Conservation (phyloP, 2,797 vertebrate species). For the Falco peregrinus region DNA sequence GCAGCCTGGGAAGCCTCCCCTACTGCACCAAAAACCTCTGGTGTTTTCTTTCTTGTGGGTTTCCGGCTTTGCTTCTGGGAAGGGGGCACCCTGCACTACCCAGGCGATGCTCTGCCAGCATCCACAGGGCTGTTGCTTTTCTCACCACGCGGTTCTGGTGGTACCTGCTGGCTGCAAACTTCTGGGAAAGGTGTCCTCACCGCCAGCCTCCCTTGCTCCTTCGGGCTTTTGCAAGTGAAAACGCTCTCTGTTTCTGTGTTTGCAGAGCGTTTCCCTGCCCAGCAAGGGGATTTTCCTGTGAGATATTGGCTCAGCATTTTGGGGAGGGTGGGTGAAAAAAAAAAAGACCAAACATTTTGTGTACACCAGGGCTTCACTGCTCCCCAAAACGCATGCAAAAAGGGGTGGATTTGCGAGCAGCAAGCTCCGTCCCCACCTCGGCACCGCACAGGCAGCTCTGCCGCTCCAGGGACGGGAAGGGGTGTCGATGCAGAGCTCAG, state of each 20-base stretch:
- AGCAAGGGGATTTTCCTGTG: neutral
- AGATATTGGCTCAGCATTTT: neutral
- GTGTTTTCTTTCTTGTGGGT: fast-evolving
- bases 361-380: neutral
- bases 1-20: neutral
- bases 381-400: fast-evolving
- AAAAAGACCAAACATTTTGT: neutral
- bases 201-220: fast-evolving
- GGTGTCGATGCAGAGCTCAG: neutral
- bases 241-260: fast-evolving
- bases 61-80: neutral
- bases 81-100: neutral
- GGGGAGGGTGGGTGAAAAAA: neutral
- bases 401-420: neutral
- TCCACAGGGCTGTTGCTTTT: neutral
- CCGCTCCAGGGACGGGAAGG: fast-evolving
- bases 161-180: neutral
- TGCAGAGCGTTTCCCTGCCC: neutral
- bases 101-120: neutral
- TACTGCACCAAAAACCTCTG: neutral
- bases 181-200: neutral
- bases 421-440: neutral
- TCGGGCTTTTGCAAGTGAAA: neutral
- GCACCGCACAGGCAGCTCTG: neutral
- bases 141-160: neutral